Conservation (phyloP, 92 coral and sea anemone species). For the Micromussa lordhowensis region DNA sequence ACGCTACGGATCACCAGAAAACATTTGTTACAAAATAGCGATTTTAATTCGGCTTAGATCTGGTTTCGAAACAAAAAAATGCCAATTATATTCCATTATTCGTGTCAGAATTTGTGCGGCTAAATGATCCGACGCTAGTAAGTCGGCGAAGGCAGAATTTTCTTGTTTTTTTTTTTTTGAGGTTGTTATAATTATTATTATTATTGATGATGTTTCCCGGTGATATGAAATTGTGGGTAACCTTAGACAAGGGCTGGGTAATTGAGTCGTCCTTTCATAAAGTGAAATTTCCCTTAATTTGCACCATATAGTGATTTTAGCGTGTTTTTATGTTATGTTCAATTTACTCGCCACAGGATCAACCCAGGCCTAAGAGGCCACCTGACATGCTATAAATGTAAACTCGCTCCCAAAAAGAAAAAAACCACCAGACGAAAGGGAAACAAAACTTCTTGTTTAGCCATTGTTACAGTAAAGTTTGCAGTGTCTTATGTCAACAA, state of each 20-base stretch:
- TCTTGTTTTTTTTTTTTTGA: background rate
- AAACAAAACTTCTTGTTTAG: background rate
- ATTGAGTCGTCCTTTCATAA: constrained; percentile 12
- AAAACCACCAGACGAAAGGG: background rate
- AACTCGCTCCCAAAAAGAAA: background rate
- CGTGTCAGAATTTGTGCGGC: background rate
- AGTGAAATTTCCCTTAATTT: constrained; percentile 26
- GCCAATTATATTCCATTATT: background rate
- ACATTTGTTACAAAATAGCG: constrained; percentile 18
- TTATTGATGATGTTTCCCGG: background rate
- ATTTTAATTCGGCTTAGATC: background rate
- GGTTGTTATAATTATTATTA: background rate
- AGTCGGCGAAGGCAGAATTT: background rate
- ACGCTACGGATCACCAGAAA: background rate
- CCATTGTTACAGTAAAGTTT: constrained; percentile 14
- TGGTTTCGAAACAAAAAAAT: background rate
- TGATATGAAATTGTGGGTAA: constrained; percentile 6
- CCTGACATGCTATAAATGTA: constrained; percentile 12
- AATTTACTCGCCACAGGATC: background rate
- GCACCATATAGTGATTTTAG: constrained; percentile 14
- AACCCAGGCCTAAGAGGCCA: constrained; percentile 15
- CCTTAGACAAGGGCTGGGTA: constrained; percentile 10
- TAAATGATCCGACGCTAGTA: background rate
- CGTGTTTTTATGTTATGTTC: constrained; percentile 1
- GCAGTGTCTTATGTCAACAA: background rate